Base-by-base conservation (phyloP, 1,140 invertebrate genomes). In the Musca vetustissima region DNA sequence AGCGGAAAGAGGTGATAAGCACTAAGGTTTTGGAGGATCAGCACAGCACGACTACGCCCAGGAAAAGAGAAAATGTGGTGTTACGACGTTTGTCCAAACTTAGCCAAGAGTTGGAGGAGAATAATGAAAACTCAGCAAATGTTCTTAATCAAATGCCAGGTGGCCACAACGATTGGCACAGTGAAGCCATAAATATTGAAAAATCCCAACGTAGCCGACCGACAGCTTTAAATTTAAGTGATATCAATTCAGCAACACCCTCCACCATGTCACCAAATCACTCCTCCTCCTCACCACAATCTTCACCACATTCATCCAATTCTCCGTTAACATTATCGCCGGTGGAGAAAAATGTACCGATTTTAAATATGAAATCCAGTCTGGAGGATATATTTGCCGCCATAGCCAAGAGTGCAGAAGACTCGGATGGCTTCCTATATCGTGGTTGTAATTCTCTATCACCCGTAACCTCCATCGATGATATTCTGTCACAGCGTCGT, bases 321-420 rank as follows among this genome's bases (percentile, higher is more conserved):
- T 80, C 78, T 0, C 76, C 78, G 3, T 14, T 15, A 13, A 61
- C 61, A 13, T 72, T 69, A 0, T 80, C 78, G 1, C 76, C 78
- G 0, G 69, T 76, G 32, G 64, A 72, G 2, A 67, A 75, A 7
- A 70, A 77, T 2, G 71, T 75, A 22, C 73, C 78, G 1, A 72
- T 70, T 1, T 47, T 78, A n/a, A 79, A 72, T 55, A 73, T 81
- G 13, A 73, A 79, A n/a, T 65, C 76, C n/a, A 81, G 79, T 73
- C 75, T 76, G 71, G 79, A 81, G 72, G 76, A 81, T 48, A 76
- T 81, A 25, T 80, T 80, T 28, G 77, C 76, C 24, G 77, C 76
- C 9, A 79, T 81, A 2, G 79, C 79, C 22, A 69, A 74, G 22
- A 78, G 73, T 57, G 79, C 79, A 1, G 78, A 81, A 68, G 43